Evolutionary conservation across 2,888 invertebrate species (phyloP).

Genomic region (Eupithecia insigniata): DNA sequence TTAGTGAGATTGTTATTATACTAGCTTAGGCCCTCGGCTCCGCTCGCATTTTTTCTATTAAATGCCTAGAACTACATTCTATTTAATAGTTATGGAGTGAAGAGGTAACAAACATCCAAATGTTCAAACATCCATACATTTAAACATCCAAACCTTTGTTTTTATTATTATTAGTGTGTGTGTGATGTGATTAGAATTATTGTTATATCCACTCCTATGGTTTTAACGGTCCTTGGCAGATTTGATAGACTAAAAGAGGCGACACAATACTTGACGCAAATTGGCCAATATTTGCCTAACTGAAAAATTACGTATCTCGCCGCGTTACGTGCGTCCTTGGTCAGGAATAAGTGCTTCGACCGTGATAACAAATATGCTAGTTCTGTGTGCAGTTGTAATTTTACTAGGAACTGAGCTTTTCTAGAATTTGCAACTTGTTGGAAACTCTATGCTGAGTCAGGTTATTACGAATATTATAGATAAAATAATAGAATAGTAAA

Average conservation of each 20-base stretch:
- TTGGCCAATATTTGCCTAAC: neutral
- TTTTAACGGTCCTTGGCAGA: too few relatives aligned
- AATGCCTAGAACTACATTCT: too few relatives aligned
- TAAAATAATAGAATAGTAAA: neutral
- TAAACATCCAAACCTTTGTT: too few relatives aligned
- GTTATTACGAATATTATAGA: neutral
- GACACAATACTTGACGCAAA: neutral
- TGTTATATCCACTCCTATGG: neutral
- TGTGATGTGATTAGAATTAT: neutral
- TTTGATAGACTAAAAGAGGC: neutral
- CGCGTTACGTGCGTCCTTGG: neutral
- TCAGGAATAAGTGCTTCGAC: slow-evolving; percentile 8
- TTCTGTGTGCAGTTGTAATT: slow-evolving; percentile 21
- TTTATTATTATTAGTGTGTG: too few relatives aligned
- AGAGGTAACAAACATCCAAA: too few relatives aligned
- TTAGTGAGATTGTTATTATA: too few relatives aligned
- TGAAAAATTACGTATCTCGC: neutral
- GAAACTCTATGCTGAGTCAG: slow-evolving; percentile 6
- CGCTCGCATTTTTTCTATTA: too few relatives aligned
- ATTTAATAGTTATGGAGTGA: too few relatives aligned
- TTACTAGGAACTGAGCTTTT: slow-evolving; percentile 10
- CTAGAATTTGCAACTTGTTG: slow-evolving; percentile 2
- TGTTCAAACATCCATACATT: too few relatives aligned
- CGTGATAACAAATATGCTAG: slow-evolving; percentile 30
- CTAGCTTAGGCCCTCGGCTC: too few relatives aligned